Evolutionary conservation across 2,888 invertebrate genomes (phyloP), one percentile per base, ranked within the genome.

Genomic region (Drosophila antonietae): DNA sequence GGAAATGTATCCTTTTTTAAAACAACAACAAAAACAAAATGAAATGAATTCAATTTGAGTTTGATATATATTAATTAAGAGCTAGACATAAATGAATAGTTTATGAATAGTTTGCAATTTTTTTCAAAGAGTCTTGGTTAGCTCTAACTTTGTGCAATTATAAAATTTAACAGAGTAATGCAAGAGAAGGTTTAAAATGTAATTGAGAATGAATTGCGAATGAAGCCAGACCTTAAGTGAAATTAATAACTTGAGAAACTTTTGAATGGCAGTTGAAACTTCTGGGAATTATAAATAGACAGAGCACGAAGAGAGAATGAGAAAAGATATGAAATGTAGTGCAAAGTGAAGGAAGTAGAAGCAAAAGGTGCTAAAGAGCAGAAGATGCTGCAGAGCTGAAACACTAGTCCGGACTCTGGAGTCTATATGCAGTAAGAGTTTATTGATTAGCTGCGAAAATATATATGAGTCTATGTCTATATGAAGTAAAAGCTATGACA

Each of bases 1-100:
- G 95, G 99, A 99, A 97, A 98, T 99, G 98, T 99, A 98, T 97
- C 97, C 97, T 97, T 97, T 96, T 94, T 93, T 15, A 73, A 68
- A 63, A 69, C 64, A 76, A 69, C 64, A 76, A 75, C 23, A 74
- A 59, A 64, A 67, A 63, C 7, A 28, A n/a, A 15, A 4, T 28
- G 15, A 47, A 28, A 9, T n/a, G 28, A 28, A 23, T 10, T 28
- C 9, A 5, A 5, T n/a, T 49, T 28, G 1, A 14, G 28, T 6
- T 28, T 28, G 4, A 28, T 28, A 28, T 28, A 28, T 28, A 28
- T 28, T 5, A 28, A 28, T 28, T 28, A 28, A 28, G 28, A 28
- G 4, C 28, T 28, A 7, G 14, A 6, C 10, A 10, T 18, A 43
- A 43, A 0, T 10, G 4, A 18, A 20, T 5, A 44, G 20, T 28